Base-by-base conservation (phyloP, 2,888 invertebrate species). In the Thecocarcelia acutangulata region DNA sequence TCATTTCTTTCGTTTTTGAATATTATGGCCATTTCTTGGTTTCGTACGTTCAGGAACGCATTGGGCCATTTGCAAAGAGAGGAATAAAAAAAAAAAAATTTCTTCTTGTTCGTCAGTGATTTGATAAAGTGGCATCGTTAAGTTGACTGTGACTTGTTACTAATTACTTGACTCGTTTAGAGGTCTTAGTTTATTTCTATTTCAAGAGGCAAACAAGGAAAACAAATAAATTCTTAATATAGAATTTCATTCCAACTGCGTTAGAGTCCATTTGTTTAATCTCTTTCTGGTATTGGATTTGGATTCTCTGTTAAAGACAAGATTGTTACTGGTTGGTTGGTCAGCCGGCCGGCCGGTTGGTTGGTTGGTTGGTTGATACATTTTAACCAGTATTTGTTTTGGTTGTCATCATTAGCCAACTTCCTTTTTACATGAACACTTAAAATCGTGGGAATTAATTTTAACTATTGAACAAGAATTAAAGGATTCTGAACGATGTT, bases 111-210 rank as follows among this genome's bases (percentile, higher is more conserved):
- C 81, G 77, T 81, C 81, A 81, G 73, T 69, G 63, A 61, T 70
- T 80, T 85, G 85, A 85, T 84, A 85, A 85, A 85, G 84, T 84
- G 83, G 81, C 83, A 75, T 84, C 85, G 83, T 84, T 85, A 84
- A 78, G 83, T 81, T 78, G 80, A 83, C 84, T 84, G 83, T 82
- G 84, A 84, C 84, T 84, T 82, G 82, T 83, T 84, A 83, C 84
- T 84, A 84, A 84, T 84, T 84, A 83, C 84, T 84, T 84, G 82
- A 76, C 84, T 83, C 80, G 81, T 73, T 81, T 81, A 81, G 77
- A 81, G 72, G 77, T 81, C 56, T 61, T 24, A 70, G 42, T 54
- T 73, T 19, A 63, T 40, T 54, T 48, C 59, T 52, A 69, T 69
- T 48, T 13, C 11, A 42, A 44, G 33, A 61, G 40, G 42, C 50